Base-by-base conservation (phyloP, 2,888 invertebrate species). In the Sylvicola cinctus region DNA sequence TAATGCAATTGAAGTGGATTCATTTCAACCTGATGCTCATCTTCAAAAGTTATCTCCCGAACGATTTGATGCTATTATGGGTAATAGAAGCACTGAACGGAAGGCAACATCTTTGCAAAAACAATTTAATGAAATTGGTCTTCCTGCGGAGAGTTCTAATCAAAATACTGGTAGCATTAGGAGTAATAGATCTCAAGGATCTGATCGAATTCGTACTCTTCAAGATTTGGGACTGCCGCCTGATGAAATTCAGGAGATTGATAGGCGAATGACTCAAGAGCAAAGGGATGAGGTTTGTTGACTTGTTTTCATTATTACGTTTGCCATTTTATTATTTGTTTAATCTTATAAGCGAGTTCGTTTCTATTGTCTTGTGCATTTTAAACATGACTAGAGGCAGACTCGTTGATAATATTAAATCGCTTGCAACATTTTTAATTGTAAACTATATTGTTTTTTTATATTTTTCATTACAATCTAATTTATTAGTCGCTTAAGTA, bases 241-340 rank as follows among this genome's bases (percentile, higher is more conserved):
- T 26, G 60, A 63, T 35, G 63, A 65, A 46, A 50, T 62, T 36
- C 60, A 64, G 31, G 68, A 70, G 45, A 65, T 72, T 40, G 61
- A 66, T 43, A 58, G 62, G 42, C 63, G 65, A 44, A 53, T 74
- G 27, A 51, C 55, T 33, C 80, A 80, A 50, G 78, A 80, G 50
- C 68, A 71, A 46, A 68, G 69, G 41, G 78, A 78, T 58, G 76
- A 75, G 51, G 76, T 74, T 45, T 47, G 58, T 48, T 33, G 7
- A 14, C 23, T 10, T 31, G 16, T n/a, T 15, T 36, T 28, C 16
- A 3, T 17, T 5, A 14, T 2, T 26, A 20, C 16, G 10, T 16
- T 17, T 16, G 3, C 1, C 14, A 12, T 12, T 27, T 16, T 8
- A 16, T 27, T 12, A 23, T 16, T 2, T 23, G 20, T 33, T 32